Conservation (phyloP, 30 jellyfish, hydroid and myxozoan species). For the Cassiopea andromeda region DNA sequence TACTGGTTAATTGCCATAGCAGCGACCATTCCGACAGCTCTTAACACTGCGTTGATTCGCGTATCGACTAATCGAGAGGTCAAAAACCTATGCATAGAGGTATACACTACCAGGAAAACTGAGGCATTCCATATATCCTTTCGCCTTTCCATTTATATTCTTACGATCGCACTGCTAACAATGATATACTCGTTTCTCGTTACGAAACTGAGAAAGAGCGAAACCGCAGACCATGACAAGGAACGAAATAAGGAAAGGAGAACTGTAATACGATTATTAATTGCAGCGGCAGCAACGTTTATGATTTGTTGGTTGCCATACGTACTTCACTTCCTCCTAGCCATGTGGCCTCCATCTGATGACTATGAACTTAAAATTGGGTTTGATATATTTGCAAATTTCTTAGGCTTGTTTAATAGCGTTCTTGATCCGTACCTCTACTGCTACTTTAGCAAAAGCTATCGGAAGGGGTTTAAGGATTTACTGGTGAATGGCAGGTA, state of each 20-base stretch:
- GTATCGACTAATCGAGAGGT: conserved; percentile 19
- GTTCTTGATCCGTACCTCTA: conserved; percentile 62
- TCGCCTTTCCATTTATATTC: conserved; percentile 49
- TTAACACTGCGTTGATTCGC: conserved; percentile 31
- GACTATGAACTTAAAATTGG: conserved; percentile 40
- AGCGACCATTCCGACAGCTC: conserved; percentile 51
- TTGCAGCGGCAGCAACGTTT: conserved; percentile 47
- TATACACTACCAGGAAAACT: conserved; percentile 12
- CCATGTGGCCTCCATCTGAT: conserved; percentile 56
- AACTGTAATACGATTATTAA: conserved; percentile 49
- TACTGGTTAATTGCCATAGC: conserved; percentile 58
- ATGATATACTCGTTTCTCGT: conserved; percentile 41
- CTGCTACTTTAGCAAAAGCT: conserved; percentile 57
- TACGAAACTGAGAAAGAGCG: conserved; percentile 23
- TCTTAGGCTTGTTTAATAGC: conserved; percentile 57
- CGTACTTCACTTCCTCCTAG: conserved; percentile 29
- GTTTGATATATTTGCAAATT: conserved; percentile 60
- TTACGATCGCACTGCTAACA: conserved; percentile 23
- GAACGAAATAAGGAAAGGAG: conserved; percentile 34
- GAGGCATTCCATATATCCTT: conserved; percentile 41
- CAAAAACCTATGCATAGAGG: conserved; percentile 57
- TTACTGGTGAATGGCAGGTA: conserved; percentile 18
- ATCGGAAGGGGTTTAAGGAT: conserved; percentile 57
- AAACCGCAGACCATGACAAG: conserved; percentile 30
- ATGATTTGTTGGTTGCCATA: conserved; percentile 69